Percentiles rank a stretch among this genome's conserved stretches.
Conservation (phyloP, 2,113 vertebrate genomes). For the Chitala chitala region DNA sequence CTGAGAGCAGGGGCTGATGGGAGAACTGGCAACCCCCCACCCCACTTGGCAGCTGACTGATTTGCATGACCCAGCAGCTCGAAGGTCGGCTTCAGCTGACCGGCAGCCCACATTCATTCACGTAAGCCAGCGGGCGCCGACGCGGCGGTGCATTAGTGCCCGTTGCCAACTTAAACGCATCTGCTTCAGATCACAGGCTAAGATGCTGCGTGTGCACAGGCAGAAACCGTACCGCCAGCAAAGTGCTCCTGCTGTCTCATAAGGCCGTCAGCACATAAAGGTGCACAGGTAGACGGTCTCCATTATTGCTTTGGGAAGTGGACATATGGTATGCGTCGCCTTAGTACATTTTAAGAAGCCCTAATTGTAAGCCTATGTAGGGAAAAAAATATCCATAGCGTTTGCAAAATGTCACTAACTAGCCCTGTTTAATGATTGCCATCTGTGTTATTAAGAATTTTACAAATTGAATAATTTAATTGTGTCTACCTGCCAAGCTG, state of each 20-base stretch:
- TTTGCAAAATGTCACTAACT: background rate
- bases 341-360: background rate
- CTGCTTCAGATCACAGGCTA: no score
- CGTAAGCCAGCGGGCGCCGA: no score
- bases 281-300: background rate
- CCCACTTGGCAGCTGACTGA: no score
- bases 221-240: background rate
- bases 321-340: background rate
- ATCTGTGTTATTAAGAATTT: slow-evolving; percentile 15
- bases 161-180: no score
- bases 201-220: no score
- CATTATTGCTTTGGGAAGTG: background rate
- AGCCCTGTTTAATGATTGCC: background rate
- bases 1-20: no score
- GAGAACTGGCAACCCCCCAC: no score
- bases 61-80: no score
- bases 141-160: no score
- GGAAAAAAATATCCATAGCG: background rate
- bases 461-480: slow-evolving; percentile 17
- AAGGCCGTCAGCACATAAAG: background rate
- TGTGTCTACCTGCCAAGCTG: background rate
- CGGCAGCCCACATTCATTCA: no score
- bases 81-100: no score
- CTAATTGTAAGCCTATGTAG: background rate
- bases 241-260: background rate